Evolutionary conservation across 2,113 vertebrate genomes (phyloP).

Genomic region (Percina caprodes): DNA sequence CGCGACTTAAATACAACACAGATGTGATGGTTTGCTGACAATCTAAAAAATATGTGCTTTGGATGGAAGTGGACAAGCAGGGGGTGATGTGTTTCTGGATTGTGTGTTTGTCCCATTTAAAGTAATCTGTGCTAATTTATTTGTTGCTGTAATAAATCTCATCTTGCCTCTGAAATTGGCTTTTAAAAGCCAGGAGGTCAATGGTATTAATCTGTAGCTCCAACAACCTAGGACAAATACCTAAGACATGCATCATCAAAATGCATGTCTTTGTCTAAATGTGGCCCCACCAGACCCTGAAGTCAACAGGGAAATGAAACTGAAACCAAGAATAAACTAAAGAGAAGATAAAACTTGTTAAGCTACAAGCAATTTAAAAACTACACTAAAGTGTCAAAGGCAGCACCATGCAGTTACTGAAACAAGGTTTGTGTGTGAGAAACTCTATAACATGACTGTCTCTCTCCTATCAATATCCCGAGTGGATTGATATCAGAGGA

Average conservation of each 20-base stretch:
- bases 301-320: neutral
- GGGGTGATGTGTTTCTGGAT: neutral
- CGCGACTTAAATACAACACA: conserved; percentile 17
- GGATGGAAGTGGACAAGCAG: neutral
- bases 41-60: neutral
- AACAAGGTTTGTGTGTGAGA: neutral
- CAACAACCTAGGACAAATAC: neutral
- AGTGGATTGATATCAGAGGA: conserved; percentile 16
- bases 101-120: neutral
- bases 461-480: neutral
- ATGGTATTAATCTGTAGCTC: neutral
- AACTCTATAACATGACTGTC: neutral
- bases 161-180: neutral
- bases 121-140: neutral
- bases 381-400: neutral
- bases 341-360: neutral
- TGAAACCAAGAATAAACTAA: neutral
- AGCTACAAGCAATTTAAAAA: too few species aligned
- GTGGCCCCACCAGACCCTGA: neutral
- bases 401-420: neutral
- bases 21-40: conserved; percentile 25
- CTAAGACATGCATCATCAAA: too few species aligned
- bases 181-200: neutral
- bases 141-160: neutral
- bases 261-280: neutral